phyloP scores from a whole-genome alignment of 1,140 invertebrate genomes.

The Anthonomus grandis region DNA sequence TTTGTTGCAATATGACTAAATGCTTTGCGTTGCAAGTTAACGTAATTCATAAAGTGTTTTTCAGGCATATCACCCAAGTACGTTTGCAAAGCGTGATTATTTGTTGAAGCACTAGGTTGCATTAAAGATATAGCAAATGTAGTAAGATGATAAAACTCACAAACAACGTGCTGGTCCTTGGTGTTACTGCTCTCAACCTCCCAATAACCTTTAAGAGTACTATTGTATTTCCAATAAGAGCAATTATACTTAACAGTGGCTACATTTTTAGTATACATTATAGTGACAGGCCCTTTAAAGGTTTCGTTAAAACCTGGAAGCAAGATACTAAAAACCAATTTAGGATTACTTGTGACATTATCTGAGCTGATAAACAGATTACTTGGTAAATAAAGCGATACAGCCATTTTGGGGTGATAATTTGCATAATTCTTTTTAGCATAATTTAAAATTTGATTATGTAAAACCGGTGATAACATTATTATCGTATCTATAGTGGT shows the following conservation, averaged over 20 bases:
- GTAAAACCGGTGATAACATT: background rate
- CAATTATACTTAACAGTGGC: conserved; percentile 8
- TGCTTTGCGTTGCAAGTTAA: too few relatives aligned
- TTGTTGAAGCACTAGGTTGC: too few relatives aligned
- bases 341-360: background rate
- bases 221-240: conserved; percentile 23
- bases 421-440: background rate
- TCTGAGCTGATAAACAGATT: conserved; percentile 1
- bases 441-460: conserved; percentile 9
- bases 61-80: too few relatives aligned
- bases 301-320: conserved; percentile 14
- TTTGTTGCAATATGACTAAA: too few relatives aligned
- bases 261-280: background rate
- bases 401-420: conserved; percentile 11
- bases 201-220: background rate
- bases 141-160: conserved; percentile 15
- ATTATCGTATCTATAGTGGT: background rate
- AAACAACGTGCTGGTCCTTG: background rate
- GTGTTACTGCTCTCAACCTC: background rate
- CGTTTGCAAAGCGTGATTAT: too few relatives aligned
- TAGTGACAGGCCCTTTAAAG: conserved; percentile 11
- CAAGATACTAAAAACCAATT: conserved; percentile 15
- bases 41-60: too few relatives aligned
- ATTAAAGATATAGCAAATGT: conserved; percentile 6
- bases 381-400: conserved; percentile 8